Evolutionary conservation across 2,888 invertebrate species (phyloP).

Genomic region (Entomobrya proxima): DNA sequence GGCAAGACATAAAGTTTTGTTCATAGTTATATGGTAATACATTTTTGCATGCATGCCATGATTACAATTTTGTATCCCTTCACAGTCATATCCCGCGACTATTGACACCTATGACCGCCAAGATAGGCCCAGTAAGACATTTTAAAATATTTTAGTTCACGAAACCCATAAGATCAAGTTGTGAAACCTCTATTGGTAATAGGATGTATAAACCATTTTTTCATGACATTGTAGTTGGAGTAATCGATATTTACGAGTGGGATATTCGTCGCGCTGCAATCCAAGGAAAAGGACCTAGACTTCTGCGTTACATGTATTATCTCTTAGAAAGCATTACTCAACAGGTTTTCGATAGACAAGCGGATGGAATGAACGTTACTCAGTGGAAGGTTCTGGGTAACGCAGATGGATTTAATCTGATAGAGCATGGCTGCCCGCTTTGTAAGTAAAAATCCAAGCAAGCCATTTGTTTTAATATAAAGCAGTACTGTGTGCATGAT

Average conservation of each 20-base stretch:
- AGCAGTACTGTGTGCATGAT: not conserved
- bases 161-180: not conserved
- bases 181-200: not conserved
- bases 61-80: too few relatives aligned
- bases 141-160: too few relatives aligned
- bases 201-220: not conserved
- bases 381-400: constrained; percentile 23
- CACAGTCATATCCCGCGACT: constrained; percentile 19
- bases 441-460: constrained; percentile 6
- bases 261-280: constrained; percentile 1
- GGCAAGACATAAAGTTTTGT: too few relatives aligned
- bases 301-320: constrained; percentile 6
- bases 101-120: constrained; percentile 36
- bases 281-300: constrained; percentile 22
- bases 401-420: constrained; percentile 42
- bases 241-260: constrained; percentile 29
- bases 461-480: not conserved
- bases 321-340: constrained; percentile 18
- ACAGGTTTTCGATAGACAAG: constrained; percentile 27
- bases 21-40: too few relatives aligned
- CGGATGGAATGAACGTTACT: constrained; percentile 45
- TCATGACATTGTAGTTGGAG: constrained; percentile 21
- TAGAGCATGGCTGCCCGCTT: constrained; percentile 29
- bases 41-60: too few relatives aligned
- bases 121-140: constrained; percentile 31